phyloP scores from a whole-genome alignment of 2,888 invertebrate genomes.

The Mimachlamys varia region DNA sequence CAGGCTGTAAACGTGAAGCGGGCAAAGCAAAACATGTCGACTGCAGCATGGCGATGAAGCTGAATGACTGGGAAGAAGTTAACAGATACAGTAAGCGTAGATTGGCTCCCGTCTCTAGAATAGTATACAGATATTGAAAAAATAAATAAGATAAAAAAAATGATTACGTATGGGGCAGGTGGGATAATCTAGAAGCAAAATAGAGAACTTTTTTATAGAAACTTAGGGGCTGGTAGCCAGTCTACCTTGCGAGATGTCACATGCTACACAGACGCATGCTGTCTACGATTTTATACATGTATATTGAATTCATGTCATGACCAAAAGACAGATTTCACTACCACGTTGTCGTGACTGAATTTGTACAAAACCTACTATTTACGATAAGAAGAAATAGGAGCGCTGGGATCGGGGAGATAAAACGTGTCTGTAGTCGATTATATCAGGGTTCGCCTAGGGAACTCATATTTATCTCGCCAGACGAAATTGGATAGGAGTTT shows the following conservation, averaged over 20 bases:
- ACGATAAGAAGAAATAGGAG: background rate
- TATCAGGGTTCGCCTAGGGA: background rate
- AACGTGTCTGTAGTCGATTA: background rate
- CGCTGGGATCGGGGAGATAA: background rate
- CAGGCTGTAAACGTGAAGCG: too few relatives aligned
- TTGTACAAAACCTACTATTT: background rate
- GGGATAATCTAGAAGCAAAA: too few relatives aligned
- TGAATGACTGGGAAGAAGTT: too few relatives aligned
- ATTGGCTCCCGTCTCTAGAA: too few relatives aligned
- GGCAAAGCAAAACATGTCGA: too few relatives aligned
- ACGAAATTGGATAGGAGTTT: background rate
- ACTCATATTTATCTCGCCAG: background rate
- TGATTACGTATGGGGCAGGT: too few relatives aligned
- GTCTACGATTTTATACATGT: background rate
- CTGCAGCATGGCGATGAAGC: too few relatives aligned
- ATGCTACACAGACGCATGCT: background rate
- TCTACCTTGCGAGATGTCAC: background rate
- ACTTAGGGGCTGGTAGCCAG: too few relatives aligned
- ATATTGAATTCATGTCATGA: background rate
- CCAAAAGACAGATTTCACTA: background rate
- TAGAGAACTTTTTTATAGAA: too few relatives aligned
- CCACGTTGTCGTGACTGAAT: background rate
- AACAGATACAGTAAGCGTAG: too few relatives aligned
- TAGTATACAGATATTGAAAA: too few relatives aligned
- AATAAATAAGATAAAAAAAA: too few relatives aligned